Percentiles rank a stretch among this genome's conserved stretches.
phyloP scores from a whole-genome alignment of 2,797 vertebrate genomes.

The Brachymystax lenok region DNA sequence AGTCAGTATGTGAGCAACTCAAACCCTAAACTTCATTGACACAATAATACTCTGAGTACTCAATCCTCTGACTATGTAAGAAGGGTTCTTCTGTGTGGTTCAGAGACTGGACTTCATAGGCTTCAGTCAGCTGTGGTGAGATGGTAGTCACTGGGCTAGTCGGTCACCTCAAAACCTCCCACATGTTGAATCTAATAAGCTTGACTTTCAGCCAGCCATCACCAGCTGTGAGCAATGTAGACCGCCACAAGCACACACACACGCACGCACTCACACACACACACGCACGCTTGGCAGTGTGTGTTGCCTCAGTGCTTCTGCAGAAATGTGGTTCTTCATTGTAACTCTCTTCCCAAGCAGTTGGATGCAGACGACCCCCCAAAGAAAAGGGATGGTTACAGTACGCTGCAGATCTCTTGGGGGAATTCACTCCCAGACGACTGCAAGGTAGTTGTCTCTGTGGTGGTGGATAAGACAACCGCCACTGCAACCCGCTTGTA shows the following conservation, averaged over 20 bases:
- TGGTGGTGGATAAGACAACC: constrained; percentile 20
- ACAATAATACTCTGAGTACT: not conserved
- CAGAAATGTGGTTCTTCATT: constrained; percentile 71
- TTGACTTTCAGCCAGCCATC: constrained; percentile 12
- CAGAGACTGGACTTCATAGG: not conserved
- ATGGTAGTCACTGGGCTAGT: not conserved
- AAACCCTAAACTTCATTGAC: not conserved
- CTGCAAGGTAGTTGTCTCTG: constrained; percentile 81
- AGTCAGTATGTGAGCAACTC: not conserved
- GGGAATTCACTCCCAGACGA: constrained; percentile 79
- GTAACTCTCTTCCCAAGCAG: constrained; percentile 76
- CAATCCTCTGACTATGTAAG: not conserved
- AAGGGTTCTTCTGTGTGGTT: constrained; percentile 2
- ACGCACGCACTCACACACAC: not conserved
- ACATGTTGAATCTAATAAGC: not conserved
- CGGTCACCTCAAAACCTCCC: not conserved
- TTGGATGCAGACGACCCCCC: constrained; percentile 74
- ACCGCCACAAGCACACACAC: constrained; percentile 27
- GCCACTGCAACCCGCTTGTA: constrained; percentile 17
- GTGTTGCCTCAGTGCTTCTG: constrained; percentile 55
- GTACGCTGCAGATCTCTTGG: constrained; percentile 78
- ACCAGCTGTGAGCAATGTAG: not conserved
- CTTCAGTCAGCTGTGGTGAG: not conserved
- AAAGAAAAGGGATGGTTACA: constrained; percentile 76
- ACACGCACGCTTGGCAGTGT: not conserved